Evolutionary conservation across 2,797 vertebrate genomes (phyloP).

Genomic region (Poeciliopsis gracilis): DNA sequence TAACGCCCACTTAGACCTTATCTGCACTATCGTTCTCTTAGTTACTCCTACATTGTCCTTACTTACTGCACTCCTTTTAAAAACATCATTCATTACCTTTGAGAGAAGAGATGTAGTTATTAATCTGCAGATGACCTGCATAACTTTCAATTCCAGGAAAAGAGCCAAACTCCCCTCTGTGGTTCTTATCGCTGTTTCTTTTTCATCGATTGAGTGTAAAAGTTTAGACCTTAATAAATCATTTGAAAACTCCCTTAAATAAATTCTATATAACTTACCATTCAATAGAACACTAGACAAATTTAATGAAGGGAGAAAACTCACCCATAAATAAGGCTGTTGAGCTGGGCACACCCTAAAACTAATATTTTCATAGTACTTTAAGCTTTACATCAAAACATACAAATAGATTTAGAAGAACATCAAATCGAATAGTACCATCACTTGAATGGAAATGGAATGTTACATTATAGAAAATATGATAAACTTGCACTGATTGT

Average conservation of each 20-base stretch:
- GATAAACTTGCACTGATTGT: not conserved
- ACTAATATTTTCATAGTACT: not conserved
- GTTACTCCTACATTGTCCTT: slow-evolving; percentile 73
- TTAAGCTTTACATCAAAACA: not conserved
- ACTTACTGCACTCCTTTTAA: slow-evolving; percentile 70
- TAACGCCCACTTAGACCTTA: slow-evolving; percentile 76
- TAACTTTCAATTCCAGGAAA: slow-evolving; percentile 2
- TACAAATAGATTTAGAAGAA: not conserved
- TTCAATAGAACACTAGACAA: not conserved
- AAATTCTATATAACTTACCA: no score
- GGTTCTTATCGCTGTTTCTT: not conserved
- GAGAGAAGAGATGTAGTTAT: slow-evolving; percentile 49
- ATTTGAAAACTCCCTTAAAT: not conserved
- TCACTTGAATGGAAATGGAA: not conserved
- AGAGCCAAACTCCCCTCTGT: not conserved
- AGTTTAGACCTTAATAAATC: not conserved
- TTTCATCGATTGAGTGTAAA: not conserved
- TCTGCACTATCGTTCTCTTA: slow-evolving; percentile 75
- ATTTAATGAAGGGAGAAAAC: not conserved
- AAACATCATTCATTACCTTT: slow-evolving; percentile 54
- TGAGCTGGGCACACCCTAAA: no score
- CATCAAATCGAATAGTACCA: no score
- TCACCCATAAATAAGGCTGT: not conserved
- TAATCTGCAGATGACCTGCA: slow-evolving; percentile 43
- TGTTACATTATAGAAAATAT: not conserved